phyloP scores from a whole-genome alignment of 2,888 invertebrate species.

The Microdon myrmicae region DNA sequence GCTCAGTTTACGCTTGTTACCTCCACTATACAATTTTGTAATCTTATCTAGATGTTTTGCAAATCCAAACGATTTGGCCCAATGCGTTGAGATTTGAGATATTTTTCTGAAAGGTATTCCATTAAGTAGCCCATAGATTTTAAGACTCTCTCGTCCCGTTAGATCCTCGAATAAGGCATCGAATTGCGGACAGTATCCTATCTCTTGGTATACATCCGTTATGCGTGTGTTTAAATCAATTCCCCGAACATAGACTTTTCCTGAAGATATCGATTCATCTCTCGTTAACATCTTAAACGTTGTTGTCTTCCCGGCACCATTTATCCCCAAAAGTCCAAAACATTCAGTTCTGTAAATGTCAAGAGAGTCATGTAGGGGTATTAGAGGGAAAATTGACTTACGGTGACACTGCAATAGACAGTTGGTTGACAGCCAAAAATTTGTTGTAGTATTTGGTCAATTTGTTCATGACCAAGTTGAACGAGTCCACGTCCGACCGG shows the following conservation, averaged over 20 bases:
- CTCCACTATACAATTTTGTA: slow-evolving; percentile 75
- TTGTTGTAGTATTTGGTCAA: slow-evolving; percentile 81
- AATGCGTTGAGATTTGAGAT: slow-evolving; percentile 56
- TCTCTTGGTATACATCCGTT: slow-evolving; percentile 71
- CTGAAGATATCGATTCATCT: slow-evolving; percentile 77
- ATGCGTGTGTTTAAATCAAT: slow-evolving; percentile 69
- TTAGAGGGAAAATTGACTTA: too few species aligned
- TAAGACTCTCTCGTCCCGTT: slow-evolving; percentile 76
- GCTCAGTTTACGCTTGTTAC: slow-evolving; percentile 79
- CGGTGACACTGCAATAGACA: slow-evolving; percentile 70
- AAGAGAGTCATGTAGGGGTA: too few species aligned
- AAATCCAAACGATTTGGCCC: slow-evolving; percentile 72
- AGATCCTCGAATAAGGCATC: slow-evolving; percentile 78
- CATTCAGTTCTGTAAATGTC: too few species aligned
- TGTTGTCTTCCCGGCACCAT: slow-evolving; percentile 88
- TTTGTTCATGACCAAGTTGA: slow-evolving; percentile 72
- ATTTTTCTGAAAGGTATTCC: slow-evolving; percentile 69
- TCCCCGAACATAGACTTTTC: slow-evolving; percentile 76
- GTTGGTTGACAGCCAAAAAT: slow-evolving; percentile 81
- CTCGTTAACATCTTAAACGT: slow-evolving; percentile 93
- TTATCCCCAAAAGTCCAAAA: slow-evolving; percentile 85
- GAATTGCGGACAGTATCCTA: slow-evolving; percentile 82
- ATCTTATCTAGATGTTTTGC: slow-evolving; percentile 72
- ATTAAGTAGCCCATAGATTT: slow-evolving; percentile 74
- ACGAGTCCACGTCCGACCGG: slow-evolving; percentile 60